phyloP scores from a whole-genome alignment of 2,888 invertebrate species.

The Biston betularia region DNA sequence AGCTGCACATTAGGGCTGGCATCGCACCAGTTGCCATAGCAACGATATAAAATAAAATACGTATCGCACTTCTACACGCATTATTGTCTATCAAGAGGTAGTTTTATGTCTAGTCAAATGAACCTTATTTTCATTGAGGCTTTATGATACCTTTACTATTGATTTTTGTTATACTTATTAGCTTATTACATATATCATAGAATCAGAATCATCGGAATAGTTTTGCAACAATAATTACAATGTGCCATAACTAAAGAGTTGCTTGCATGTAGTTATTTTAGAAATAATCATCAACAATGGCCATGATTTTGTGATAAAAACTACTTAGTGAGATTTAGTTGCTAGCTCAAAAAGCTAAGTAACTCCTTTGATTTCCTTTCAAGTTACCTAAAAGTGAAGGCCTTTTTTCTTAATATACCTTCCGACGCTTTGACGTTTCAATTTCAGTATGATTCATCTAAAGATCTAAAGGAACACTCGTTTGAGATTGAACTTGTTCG shows the following conservation, averaged over 20 bases:
- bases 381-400: conserved; percentile 16
- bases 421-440: conserved; percentile 27
- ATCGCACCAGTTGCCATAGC: conserved; percentile 52
- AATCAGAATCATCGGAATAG: too few species aligned
- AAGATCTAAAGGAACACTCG: conserved; percentile 24
- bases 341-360: conserved; percentile 14
- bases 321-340: conserved; percentile 8
- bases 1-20: conserved; percentile 52
- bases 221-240: too few species aligned
- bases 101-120: too few species aligned
- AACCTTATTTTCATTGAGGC: background rate
- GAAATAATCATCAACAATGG: background rate
- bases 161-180: too few species aligned
- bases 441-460: conserved; percentile 27
- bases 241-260: too few species aligned
- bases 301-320: background rate
- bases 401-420: conserved; percentile 27
- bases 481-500: conserved; percentile 25
- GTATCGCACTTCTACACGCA: conserved; percentile 7
- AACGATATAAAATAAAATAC: conserved; percentile 25
- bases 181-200: too few species aligned
- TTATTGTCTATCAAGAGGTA: background rate
- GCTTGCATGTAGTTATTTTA: too few species aligned
- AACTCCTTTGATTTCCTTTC: conserved; percentile 29
- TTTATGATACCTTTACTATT: background rate